Evolutionary conservation across 64 coral and sea anemone species (phyloP).

Genomic region (Dendrophyllia cribrosa): DNA sequence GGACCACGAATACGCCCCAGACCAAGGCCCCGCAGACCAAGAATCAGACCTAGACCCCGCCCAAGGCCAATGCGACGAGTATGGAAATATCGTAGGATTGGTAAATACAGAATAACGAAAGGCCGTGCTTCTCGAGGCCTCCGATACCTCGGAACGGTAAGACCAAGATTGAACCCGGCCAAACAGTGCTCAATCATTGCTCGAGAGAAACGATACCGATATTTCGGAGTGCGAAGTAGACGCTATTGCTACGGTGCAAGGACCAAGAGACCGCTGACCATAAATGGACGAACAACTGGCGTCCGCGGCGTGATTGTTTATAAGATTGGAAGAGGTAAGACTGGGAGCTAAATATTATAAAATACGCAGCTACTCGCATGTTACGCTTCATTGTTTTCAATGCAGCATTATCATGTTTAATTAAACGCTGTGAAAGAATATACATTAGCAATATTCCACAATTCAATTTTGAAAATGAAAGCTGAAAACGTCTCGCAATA

Average conservation of each 20-base stretch:
- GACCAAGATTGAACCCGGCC: background rate
- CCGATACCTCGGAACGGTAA: slow-evolving; percentile 5
- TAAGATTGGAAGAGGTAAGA: slow-evolving; percentile 37
- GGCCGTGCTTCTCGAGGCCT: background rate
- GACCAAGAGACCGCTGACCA: background rate
- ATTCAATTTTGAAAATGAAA: too few relatives aligned
- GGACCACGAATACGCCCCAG: background rate
- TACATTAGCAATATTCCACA: too few relatives aligned
- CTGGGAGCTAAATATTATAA: background rate
- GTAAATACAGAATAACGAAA: background rate
- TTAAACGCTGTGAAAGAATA: background rate
- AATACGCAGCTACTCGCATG: too few relatives aligned
- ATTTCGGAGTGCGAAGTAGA: slow-evolving; percentile 21
- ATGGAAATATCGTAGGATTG: slow-evolving; percentile 46
- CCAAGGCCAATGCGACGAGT: slow-evolving; percentile 3
- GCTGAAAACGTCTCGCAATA: too few relatives aligned
- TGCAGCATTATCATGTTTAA: background rate
- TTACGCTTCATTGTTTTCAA: too few relatives aligned
- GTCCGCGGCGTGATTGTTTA: slow-evolving; percentile 13
- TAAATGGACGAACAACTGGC: slow-evolving; percentile 11
- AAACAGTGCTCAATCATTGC: slow-evolving; percentile 34
- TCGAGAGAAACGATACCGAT: slow-evolving; percentile 22
- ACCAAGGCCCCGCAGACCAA: background rate
- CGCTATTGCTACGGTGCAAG: slow-evolving; percentile 5
- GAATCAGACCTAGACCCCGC: background rate